These are phyloP conservation scores for Euschistus heros DNA, from an alignment of 1,140 invertebrate species.

Conservation along the genomic window DNA sequence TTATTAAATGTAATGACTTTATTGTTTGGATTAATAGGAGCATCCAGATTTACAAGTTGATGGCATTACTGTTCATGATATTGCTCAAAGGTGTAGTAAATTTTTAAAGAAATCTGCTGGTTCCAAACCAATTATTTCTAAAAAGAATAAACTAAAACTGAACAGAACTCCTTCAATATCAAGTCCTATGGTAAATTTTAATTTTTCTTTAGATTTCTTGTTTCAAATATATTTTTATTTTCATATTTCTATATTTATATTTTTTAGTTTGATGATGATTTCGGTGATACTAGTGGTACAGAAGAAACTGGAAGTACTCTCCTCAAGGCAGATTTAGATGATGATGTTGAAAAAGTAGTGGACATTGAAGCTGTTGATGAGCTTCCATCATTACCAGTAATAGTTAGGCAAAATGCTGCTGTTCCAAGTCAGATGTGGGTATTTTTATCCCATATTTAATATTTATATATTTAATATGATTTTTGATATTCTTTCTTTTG, in stretches of 20 bases:
- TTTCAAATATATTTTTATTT: conserved; percentile 5
- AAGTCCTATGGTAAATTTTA: conserved; percentile 14
- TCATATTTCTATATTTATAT: not conserved
- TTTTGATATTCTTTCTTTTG: no score
- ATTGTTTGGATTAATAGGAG: conserved; percentile 33
- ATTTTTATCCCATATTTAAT: no score
- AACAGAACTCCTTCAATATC: conserved; percentile 12
- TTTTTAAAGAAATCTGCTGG: conserved; percentile 20
- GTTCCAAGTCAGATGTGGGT: no score
- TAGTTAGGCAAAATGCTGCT: not conserved
- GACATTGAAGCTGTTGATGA: conserved; percentile 30
- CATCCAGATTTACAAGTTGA: conserved; percentile 47
- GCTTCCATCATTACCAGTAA: conserved; percentile 5
- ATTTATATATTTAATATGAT: no score
- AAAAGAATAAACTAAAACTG: conserved; percentile 23
- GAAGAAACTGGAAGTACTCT: conserved; percentile 5
- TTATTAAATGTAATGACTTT: no score
- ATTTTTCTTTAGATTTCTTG: not conserved
- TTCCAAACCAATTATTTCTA: conserved; percentile 11
- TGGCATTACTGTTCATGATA: conserved; percentile 46
- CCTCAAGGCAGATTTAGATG: conserved; percentile 24
- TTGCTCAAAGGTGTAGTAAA: conserved; percentile 34
- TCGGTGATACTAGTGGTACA: conserved; percentile 14
- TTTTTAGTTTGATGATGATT: conserved; percentile 21
- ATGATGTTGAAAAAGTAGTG: conserved; percentile 26